phyloP scores from a whole-genome alignment of 2,797 vertebrate species.

The Ibycter americanus region DNA sequence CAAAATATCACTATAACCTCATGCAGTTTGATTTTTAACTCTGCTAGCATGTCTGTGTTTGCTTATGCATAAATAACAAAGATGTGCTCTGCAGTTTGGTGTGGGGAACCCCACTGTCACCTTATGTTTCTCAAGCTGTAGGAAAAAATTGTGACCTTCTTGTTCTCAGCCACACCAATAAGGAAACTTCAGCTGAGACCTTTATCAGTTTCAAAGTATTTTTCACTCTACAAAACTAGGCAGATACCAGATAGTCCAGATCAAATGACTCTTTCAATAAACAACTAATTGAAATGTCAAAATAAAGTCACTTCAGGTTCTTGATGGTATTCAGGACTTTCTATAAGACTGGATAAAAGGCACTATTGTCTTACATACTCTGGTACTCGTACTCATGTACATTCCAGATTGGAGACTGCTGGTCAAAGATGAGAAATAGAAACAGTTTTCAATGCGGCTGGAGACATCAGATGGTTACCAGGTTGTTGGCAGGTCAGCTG shows the following conservation, averaged over 20 bases:
- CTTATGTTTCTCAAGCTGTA: constrained; percentile 18
- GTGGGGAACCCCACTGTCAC: not conserved
- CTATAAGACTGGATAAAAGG: not conserved
- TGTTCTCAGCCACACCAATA: not conserved
- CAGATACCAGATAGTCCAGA: not conserved
- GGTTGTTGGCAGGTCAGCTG: not conserved
- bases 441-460: not conserved
- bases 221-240: not conserved
- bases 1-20: not conserved
- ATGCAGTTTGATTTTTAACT: not conserved
- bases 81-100: not conserved
- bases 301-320: not conserved
- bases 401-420: not conserved
- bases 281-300: not conserved
- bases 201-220: not conserved
- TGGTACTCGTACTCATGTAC: fast-evolving
- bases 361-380: not conserved
- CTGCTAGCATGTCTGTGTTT: not conserved
- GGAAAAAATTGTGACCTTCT: not conserved
- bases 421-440: not conserved
- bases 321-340: not conserved
- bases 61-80: constrained; percentile 8
- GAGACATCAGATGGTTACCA: not conserved
- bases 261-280: not conserved
- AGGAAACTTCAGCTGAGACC: not conserved